Base-by-base conservation (phyloP, 2,888 invertebrate genomes). In the Argyresthia albistria region DNA sequence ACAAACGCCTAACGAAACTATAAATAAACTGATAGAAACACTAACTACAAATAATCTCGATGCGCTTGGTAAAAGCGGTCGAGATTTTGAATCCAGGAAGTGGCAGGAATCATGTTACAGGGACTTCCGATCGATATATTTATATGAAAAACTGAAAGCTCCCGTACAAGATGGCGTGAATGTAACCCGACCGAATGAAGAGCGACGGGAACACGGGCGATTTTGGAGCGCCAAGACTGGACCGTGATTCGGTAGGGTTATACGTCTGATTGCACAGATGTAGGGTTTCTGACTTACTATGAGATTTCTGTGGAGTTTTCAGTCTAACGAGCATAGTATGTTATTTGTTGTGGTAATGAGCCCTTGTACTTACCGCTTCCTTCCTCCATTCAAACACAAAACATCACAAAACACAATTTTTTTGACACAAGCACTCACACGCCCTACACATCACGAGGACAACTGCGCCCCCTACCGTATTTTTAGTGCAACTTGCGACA, bases 401-500 rank as follows among this genome's bases (percentile, higher is more conserved):
- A 75, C 74, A 81, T 73, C 84, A 86, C 84, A 80, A 84, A 83
- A 82, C 84, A 86, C 83, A 70, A 63, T 69, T 68, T 73, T 77
- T 76, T 82, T 77, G 75, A 75, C 83, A 83, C 86, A 80, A 82
- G 80, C 86, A 86, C 84, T 83, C 78, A 82, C 82, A 87, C 88
- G 86, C 88, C 87, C 86, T 79, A 77, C 79, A 79, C 78, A 50
- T 50, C 43, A 43, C 83, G 83, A 75, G 76, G 73, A 79, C 73
- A 80, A 39, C 81, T 82, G 79, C 86, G 84, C 81, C 84, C 78
- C 80, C 87, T 86, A 78, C 73, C 65, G 80, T 59, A 62, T 43
- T 46, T 35, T 47, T 25, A 46, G 51, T 35, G 52, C 35, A 46
- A 46, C 7, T 46, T 50, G 12, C 50, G 46, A 37, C 48, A 1